Evolutionary conservation across 1,140 invertebrate genomes (phyloP), one percentile per base, ranked within the genome.

Genomic region (Agraylea sexmaculata): DNA sequence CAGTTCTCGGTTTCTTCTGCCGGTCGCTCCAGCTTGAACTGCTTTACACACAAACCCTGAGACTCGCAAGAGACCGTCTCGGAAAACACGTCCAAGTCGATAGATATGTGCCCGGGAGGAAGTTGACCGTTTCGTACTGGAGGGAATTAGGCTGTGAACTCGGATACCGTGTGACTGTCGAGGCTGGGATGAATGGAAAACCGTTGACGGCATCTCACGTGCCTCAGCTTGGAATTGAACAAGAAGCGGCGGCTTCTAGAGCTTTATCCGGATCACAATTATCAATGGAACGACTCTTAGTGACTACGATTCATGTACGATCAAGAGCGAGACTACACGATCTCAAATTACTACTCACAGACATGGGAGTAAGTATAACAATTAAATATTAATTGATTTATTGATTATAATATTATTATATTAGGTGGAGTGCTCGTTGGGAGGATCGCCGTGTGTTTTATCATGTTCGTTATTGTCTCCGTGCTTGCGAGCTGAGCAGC

Each of bases 261-360:
- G 83, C 83, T 3, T 78, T 90, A 32, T 73, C 80, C 35, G 87
- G 85, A 20, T 88, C 93, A 60, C 77, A 87, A 47, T 67, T 96
- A 1, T 95, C 90, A 1, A 87, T 98, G 75, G 91, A 96, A 66
- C 78, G 87, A 30, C 66, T 97, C 30, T 66, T 98, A n/a, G 89
- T 95, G n/a, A 88, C 95, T 53, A 97, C 92, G 0, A 92, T 97
- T 53, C 92, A 96, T 59, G 81, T 95, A 18, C 71, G 94, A 42
- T 91, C 89, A 1, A 74, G 82, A 36, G 80, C 78, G 47, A 69
- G 88, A 13, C 66, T 95, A 4, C 71, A 71, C 21, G 85, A 92
- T 54, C 71, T 94, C n/a, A 84, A 84, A 59, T 76, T 83, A 43
- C 48, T 68, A 18, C 53, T 68, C 6, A 61, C 57, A n/a, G 62